Percentiles rank a stretch among this genome's conserved stretches.
Evolutionary conservation across 2,888 invertebrate species (phyloP).

Genomic region (Drosophila infuscata): DNA sequence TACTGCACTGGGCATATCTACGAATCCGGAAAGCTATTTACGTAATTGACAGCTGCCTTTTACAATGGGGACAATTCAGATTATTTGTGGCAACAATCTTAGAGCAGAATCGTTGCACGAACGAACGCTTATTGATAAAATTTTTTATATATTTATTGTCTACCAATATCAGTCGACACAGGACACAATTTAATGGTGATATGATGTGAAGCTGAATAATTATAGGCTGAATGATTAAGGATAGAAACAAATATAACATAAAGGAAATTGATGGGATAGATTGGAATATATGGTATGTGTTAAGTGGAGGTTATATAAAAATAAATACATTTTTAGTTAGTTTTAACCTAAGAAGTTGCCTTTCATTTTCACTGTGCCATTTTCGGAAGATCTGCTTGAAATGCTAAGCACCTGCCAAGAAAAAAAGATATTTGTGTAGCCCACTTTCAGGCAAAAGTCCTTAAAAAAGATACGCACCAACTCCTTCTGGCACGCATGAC

Average conservation of each 20-base stretch:
- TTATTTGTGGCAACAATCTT: not conserved
- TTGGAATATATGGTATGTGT: not conserved
- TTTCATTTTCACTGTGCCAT: not conserved
- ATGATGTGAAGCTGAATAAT: no score
- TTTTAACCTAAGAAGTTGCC: not conserved
- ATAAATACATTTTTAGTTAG: not conserved
- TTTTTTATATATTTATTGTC: not conserved
- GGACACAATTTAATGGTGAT: no score
- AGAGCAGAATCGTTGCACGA: not conserved
- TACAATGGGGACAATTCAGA: not conserved
- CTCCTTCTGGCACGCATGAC: constrained; percentile 14
- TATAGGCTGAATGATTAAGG: no score
- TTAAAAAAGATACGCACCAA: not conserved
- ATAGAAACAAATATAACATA: not conserved
- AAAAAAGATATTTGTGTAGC: not conserved
- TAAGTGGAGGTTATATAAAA: not conserved
- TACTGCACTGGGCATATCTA: constrained; percentile 39
- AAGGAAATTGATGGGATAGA: not conserved
- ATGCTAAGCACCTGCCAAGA: not conserved
- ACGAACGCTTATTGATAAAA: not conserved
- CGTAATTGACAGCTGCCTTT: constrained; percentile 44
- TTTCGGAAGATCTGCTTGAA: not conserved
- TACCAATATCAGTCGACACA: not conserved
- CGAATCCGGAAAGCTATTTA: constrained; percentile 36
- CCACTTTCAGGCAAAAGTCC: constrained; percentile 1